Base-by-base conservation (phyloP, 2,888 invertebrate genomes). In the Mylabris sibirica region DNA sequence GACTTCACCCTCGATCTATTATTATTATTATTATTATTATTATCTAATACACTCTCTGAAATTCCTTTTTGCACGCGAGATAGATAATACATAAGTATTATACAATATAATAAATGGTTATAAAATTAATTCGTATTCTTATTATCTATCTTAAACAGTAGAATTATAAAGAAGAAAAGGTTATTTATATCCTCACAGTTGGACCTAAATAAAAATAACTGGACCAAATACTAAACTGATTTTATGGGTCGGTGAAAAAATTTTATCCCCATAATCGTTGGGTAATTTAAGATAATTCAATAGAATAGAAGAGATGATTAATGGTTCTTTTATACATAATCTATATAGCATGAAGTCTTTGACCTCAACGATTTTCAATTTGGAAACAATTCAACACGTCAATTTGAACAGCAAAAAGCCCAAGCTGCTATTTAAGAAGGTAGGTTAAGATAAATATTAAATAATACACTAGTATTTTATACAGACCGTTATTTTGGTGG, bases 1-100 rank as follows among this genome's bases (percentile, higher is more conserved):
- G 72, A 72, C 72, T 71, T 71, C 73, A 70, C 73, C 73, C 73
- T 73, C 69, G 44, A 71, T 71, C 68, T 71, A 71, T 17, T 44
- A 44, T 44, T 44, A 14, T 38, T 38, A 44, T n/a, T 44, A 44
- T 44, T 44, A 44, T 44, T 49, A 49, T 73, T 73, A 73, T 73
- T 73, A 71, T 73, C 70, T 73, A 71, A 73, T 73, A 67, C 59
- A 70, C 63, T 59, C 70, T 70, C 68, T 73, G 71, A 66, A 59
- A 41, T 63, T 60, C 66, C 64, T 67, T 70, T 73, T 71, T 69
- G 67, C 73, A 68, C 71, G 64, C 69, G 71, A 73, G 71, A 73
- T 20, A 20, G 49, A 49, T 9, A 49, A 44, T 38, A 35, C 41
- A 44, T 17, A 57, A 57, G 67, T 17, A 44, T 8, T 17, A 17